phyloP scores from a whole-genome alignment of 2,113 vertebrate genomes.

The Megaceryle maxima region DNA sequence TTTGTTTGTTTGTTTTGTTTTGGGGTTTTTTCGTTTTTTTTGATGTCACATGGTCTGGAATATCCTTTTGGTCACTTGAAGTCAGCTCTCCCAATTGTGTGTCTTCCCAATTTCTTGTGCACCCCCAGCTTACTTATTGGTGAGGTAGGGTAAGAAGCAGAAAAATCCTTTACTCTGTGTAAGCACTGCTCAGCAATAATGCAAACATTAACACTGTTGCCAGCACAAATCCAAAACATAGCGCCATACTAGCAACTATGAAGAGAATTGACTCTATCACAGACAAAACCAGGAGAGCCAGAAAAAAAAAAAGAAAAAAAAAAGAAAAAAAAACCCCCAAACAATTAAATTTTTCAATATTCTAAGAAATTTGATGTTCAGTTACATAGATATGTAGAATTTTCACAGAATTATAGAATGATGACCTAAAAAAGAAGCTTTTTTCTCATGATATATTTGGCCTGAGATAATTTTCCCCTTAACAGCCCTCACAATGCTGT shows the following conservation, averaged over 20 bases:
- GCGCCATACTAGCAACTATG: neutral
- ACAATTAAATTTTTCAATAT: neutral
- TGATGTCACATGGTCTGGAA: neutral
- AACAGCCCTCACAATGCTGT: too few relatives aligned
- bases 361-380: neutral
- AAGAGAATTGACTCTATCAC: neutral
- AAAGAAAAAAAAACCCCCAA: neutral
- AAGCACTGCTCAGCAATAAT: neutral
- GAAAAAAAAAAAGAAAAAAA: neutral
- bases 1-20: too few relatives aligned
- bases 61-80: neutral
- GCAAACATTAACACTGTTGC: neutral
- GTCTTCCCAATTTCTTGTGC: neutral
- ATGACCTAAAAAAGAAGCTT: neutral
- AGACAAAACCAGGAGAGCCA: neutral
- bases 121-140: too few relatives aligned
- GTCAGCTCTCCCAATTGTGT: neutral
- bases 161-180: neutral
- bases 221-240: neutral
- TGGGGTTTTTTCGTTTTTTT: neutral
- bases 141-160: accelerated
- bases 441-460: neutral
- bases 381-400: neutral
- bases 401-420: neutral
- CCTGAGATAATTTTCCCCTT: too few relatives aligned